Evolutionary conservation across 1,140 invertebrate species (phyloP).

Genomic region (Pollicipes pollicipes): DNA sequence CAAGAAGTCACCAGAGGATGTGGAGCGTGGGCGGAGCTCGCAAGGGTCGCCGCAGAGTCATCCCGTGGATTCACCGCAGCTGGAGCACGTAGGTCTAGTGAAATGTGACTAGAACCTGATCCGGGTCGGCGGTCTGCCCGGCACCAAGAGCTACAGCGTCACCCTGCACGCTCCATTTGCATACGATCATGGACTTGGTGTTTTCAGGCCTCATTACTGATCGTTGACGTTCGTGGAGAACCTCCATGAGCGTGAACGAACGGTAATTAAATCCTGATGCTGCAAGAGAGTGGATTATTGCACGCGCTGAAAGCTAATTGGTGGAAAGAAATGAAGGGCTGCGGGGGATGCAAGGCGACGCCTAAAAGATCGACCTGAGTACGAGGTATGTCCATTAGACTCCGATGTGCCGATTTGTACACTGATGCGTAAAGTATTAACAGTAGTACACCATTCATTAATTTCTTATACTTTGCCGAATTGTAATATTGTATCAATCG

Average conservation of each 20-base stretch:
- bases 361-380: too few species aligned
- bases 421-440: too few species aligned
- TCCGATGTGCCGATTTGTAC: too few species aligned
- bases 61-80: slow-evolving; percentile 19
- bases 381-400: too few species aligned
- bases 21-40: slow-evolving; percentile 16
- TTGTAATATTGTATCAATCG: too few species aligned
- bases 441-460: too few species aligned
- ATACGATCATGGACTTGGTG: slow-evolving; percentile 9
- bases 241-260: slow-evolving; percentile 30
- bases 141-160: slow-evolving; percentile 28
- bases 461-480: too few species aligned
- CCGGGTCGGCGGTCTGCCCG: slow-evolving; percentile 25
- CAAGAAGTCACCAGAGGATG: slow-evolving; percentile 17
- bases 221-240: too few species aligned
- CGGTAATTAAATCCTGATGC: slow-evolving; percentile 27
- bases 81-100: slow-evolving; percentile 27
- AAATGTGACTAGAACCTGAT: slow-evolving; percentile 26
- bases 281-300: slow-evolving; percentile 32
- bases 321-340: slow-evolving; percentile 24
- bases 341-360: slow-evolving; percentile 14
- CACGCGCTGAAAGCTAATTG: slow-evolving; percentile 27
- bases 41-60: slow-evolving; percentile 19
- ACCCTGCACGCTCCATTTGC: slow-evolving; percentile 18
- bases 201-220: too few species aligned